Conservation (phyloP, 2,888 invertebrate species). For the Petrophora chlorosata region DNA sequence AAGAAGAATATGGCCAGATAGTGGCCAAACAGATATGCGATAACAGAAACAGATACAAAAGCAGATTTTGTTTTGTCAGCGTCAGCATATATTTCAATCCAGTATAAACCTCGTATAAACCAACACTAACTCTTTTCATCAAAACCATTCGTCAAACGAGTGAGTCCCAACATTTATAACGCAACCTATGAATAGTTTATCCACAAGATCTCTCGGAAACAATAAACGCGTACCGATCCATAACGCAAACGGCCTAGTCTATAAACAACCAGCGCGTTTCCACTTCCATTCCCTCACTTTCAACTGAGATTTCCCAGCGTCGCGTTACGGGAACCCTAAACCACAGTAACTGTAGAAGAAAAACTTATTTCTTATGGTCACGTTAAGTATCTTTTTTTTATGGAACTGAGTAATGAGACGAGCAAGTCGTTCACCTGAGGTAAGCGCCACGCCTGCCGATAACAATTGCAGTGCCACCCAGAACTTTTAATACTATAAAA, state of each 20-base stretch:
- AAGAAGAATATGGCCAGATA: too few relatives aligned
- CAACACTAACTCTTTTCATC: background rate
- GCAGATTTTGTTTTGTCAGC: too few relatives aligned
- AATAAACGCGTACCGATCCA: conserved; percentile 41
- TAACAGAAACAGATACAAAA: too few relatives aligned
- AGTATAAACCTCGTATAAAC: background rate
- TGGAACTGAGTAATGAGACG: background rate
- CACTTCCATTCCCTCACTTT: conserved; percentile 56
- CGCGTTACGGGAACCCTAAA: conserved; percentile 58
- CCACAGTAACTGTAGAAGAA: conserved; percentile 3
- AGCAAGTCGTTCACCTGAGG: too few relatives aligned
- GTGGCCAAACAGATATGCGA: too few relatives aligned
- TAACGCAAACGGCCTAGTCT: conserved; percentile 42
- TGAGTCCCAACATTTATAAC: conserved; percentile 10
- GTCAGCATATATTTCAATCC: too few relatives aligned
- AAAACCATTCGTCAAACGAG: conserved; percentile 3
- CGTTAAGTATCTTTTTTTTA: background rate
- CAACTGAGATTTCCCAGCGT: conserved; percentile 58
- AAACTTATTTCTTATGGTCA: background rate
- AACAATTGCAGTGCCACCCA: too few relatives aligned
- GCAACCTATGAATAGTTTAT: conserved; percentile 30
- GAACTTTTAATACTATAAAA: too few relatives aligned
- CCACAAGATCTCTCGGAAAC: conserved; percentile 22
- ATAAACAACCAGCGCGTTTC: conserved; percentile 31
- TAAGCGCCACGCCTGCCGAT: too few relatives aligned